phyloP scores from a whole-genome alignment of 2,113 vertebrate species.

The Laticauda colubrina region DNA sequence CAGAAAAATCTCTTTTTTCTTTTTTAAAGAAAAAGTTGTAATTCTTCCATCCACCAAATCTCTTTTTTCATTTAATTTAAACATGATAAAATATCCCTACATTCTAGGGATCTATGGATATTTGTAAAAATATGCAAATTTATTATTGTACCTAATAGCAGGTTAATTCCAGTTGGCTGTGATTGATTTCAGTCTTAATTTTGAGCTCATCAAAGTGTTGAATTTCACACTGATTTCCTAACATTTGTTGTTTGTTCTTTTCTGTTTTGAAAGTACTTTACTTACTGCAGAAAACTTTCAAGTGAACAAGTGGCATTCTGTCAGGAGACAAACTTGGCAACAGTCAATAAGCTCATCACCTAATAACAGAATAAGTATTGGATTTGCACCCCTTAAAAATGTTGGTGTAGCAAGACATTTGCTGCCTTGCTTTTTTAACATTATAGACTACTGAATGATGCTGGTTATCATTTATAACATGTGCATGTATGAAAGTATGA shows the following conservation, averaged over 20 bases:
- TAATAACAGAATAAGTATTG: not conserved
- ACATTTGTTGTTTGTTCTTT: not conserved
- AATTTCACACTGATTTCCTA: not conserved
- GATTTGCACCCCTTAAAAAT: not conserved
- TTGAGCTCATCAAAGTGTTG: not conserved
- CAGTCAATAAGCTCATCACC: not conserved
- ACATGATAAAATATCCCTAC: conserved; percentile 21
- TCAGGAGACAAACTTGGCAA: not conserved
- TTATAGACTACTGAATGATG: not conserved
- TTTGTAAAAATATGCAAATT: not conserved
- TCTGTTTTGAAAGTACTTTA: not conserved
- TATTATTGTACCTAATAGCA: not conserved
- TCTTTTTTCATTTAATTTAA: conserved; percentile 17
- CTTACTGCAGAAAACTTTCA: not conserved
- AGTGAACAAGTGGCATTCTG: not conserved
- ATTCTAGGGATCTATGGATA: conserved; percentile 6
- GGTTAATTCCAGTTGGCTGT: not conserved
- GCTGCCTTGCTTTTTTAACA: not conserved
- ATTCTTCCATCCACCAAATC: conserved; percentile 10
- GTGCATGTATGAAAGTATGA: not conserved
- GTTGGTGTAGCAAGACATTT: not conserved
- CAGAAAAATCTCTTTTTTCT: conserved; percentile 32
- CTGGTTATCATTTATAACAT: not conserved
- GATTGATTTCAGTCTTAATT: not conserved
- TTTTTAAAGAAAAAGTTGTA: conserved; percentile 49